Evolutionary conservation across 2,113 vertebrate species (phyloP), one percentile per base, ranked within the genome.

Genomic region (Salvator merianae): DNA sequence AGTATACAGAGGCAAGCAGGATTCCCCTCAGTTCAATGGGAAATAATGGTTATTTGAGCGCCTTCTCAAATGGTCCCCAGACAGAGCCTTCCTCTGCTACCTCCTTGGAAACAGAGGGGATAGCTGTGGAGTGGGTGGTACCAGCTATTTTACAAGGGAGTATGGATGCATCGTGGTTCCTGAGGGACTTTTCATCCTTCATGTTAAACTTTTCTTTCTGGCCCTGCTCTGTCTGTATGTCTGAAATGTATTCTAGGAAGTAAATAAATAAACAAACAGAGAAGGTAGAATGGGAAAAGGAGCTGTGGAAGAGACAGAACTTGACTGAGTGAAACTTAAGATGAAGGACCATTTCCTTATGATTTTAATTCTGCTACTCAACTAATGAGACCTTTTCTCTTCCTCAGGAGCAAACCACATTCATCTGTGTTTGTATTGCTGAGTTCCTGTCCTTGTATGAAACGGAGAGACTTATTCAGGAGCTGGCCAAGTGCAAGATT

Each of bases 391-490:
- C 40, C 20, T 65, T 79, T 20, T 50, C 22, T 34, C 62, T 38
- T 55, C 20, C 43, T 14, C 93, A 98, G 98, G 98, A 98, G 73
- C 98, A 99, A 94, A 98, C 98, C 0, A 99, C 98, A 1, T 99
- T 99, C 89, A 98, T 99, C 93, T 99, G 98, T 2, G 98, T 99
- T 65, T 99, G 98, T 83, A 99, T 98, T 7, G 97, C 98, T 0
- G 98, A 99, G 93, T 99, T 99, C 92, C 96, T 99, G 34, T 99
- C 98, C 2, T 95, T 99, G 9, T 99, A 99, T 4, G 98, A 99
- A 95, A 98, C 98, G 0, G 98, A 99, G 90, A 93, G 98, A 55
- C 95, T 99, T 90, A 98, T 99, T 90, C 98, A 99, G 95, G 98
- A 99, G 84, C 93, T 99, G 91, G 98, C 98, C 81, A 99, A 99